A percentile compares a stretch with the other conserved stretches of the same genome.
Evolutionary conservation across 2,113 vertebrate species (phyloP).

Genomic region (Fregata magnificens): DNA sequence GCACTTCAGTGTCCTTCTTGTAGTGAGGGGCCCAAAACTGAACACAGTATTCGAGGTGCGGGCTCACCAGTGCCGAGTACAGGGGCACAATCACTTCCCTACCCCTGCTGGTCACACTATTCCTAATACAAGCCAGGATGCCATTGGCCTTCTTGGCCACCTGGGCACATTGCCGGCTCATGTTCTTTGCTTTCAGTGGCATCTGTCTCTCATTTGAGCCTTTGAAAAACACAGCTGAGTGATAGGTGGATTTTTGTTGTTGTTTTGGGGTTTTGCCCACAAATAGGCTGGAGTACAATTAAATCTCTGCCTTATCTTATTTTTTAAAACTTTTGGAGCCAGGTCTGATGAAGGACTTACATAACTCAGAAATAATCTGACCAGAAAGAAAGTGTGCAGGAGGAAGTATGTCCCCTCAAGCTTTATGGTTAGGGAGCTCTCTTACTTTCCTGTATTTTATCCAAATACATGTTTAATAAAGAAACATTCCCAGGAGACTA

Average conservation of each 20-base stretch:
- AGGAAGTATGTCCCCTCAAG: neutral
- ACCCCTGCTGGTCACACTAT: no score
- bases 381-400: neutral
- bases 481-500: neutral
- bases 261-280: neutral
- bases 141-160: no score
- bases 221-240: neutral
- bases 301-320: neutral
- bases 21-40: no score
- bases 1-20: no score
- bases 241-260: neutral
- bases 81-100: no score
- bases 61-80: no score
- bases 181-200: neutral
- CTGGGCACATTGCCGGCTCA: no score
- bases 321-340: neutral
- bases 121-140: no score
- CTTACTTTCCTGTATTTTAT: neutral
- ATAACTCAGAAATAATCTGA: neutral
- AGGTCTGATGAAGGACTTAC: neutral
- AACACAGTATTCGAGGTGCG: no score
- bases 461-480: neutral
- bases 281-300: neutral
- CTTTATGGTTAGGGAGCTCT: neutral
- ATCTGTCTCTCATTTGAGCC: neutral